These are phyloP conservation scores for Nomada goodeniana DNA, from an alignment of 2,888 invertebrate genomes.

Conservation along the genomic window DNA sequence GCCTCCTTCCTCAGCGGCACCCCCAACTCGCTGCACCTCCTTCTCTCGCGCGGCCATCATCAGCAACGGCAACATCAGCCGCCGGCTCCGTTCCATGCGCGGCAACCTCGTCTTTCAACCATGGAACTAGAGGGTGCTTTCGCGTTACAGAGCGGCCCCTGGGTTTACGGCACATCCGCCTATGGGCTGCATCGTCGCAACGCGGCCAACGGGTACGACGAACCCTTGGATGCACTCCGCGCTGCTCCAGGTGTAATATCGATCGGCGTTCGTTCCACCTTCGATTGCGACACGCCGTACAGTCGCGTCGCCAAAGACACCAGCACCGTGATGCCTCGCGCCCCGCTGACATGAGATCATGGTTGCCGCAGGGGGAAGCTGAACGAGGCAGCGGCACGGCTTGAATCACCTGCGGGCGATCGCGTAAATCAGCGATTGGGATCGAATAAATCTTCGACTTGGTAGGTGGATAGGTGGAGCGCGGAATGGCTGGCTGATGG, in stretches of 20 bases:
- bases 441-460: slow-evolving; percentile 18
- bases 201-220: slow-evolving; percentile 33
- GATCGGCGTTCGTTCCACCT: slow-evolving; percentile 51
- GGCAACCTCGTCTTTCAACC: slow-evolving; percentile 47
- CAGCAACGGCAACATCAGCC: slow-evolving; percentile 34
- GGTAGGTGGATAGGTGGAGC: background rate
- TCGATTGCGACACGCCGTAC: slow-evolving; percentile 51
- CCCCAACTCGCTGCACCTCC: slow-evolving; percentile 37
- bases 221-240: slow-evolving; percentile 31
- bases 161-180: slow-evolving; percentile 54
- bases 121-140: slow-evolving; percentile 56
- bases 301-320: background rate
- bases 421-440: slow-evolving; percentile 9
- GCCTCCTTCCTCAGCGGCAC: slow-evolving; percentile 48
- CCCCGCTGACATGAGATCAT: background rate
- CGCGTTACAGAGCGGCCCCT: slow-evolving; percentile 31
- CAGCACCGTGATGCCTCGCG: background rate
- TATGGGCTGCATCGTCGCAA: slow-evolving; percentile 51
- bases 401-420: background rate
- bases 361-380: background rate
- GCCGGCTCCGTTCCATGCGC: slow-evolving; percentile 30
- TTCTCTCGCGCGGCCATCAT: slow-evolving; percentile 39
- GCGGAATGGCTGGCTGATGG: background rate
- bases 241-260: slow-evolving; percentile 63
- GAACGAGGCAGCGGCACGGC: background rate